phyloP scores from a whole-genome alignment of 2,797 vertebrate genomes.

The Echeneis naucrates region DNA sequence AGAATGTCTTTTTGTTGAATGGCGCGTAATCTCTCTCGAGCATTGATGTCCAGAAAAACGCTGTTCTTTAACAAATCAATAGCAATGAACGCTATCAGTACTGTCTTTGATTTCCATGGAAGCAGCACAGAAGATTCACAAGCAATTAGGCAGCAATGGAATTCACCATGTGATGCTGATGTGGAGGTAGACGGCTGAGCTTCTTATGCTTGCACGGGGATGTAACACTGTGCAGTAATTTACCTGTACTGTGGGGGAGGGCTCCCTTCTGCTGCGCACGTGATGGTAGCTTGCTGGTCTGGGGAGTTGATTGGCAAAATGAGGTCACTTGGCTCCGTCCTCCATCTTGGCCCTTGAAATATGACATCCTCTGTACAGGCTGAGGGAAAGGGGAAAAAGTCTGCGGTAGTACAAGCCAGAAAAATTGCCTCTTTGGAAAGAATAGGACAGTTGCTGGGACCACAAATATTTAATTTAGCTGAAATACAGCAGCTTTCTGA shows the following conservation, averaged over 20 bases:
- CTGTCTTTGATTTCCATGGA: constrained; percentile 61
- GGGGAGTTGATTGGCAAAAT: constrained; percentile 83
- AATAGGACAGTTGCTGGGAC: constrained; percentile 9
- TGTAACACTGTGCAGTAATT: constrained; percentile 40
- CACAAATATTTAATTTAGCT: constrained; percentile 56
- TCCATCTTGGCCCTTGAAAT: constrained; percentile 86
- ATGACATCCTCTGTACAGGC: constrained; percentile 81
- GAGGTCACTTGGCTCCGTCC: constrained; percentile 83
- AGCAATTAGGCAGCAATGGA: constrained; percentile 54
- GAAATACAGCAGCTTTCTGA: constrained; percentile 35
- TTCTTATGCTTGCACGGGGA: constrained; percentile 6
- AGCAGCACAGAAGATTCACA: constrained; percentile 61
- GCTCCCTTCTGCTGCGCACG: constrained; percentile 81
- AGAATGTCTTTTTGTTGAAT: constrained; percentile 50
- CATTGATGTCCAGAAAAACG: constrained; percentile 65
- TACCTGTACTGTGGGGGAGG: constrained; percentile 84
- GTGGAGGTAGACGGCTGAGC: constrained; percentile 17
- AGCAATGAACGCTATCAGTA: constrained; percentile 67
- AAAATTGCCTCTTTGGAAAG: constrained; percentile 52
- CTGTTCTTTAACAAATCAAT: constrained; percentile 68
- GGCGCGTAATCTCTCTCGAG: constrained; percentile 56
- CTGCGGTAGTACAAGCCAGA: constrained; percentile 44
- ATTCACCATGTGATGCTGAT: constrained; percentile 28
- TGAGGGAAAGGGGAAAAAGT: constrained; percentile 61
- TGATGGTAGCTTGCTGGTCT: constrained; percentile 80